A percentile compares a stretch with the other conserved stretches of the same genome.
These are phyloP conservation scores for Clamator glandarius DNA, from an alignment of 2,797 vertebrate species.

Conservation along the genomic window DNA sequence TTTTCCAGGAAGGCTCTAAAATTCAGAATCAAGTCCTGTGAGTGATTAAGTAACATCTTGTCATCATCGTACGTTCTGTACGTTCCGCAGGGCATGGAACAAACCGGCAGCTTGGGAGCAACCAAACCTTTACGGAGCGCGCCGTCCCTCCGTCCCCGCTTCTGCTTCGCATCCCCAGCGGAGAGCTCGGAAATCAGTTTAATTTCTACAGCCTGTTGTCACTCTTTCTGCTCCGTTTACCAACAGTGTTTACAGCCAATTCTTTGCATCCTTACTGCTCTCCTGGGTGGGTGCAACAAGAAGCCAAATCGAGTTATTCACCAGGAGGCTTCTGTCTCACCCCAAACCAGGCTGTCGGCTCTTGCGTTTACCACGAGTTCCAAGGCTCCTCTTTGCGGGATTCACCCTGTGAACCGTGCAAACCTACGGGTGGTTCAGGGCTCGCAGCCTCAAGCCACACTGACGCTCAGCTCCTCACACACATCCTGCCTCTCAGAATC, in stretches of 20 bases:
- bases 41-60: constrained; percentile 36
- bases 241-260: background rate
- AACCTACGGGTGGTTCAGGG: background rate
- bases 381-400: background rate
- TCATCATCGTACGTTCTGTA: constrained; percentile 53
- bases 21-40: constrained; percentile 24
- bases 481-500: no score
- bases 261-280: rapidly evolving
- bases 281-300: background rate
- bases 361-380: rapidly evolving
- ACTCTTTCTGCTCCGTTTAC: background rate
- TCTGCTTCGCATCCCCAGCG: background rate
- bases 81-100: constrained; percentile 25
- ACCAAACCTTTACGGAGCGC: background rate
- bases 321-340: background rate
- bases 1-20: constrained; percentile 58
- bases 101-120: background rate
- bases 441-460: background rate
- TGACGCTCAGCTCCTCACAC: no score
- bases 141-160: background rate
- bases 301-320: background rate
- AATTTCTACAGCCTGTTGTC: background rate
- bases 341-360: background rate
- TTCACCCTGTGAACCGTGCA: background rate
- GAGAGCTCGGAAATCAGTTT: background rate